Conservation (phyloP, 1,140 invertebrate species). For the Drosophila ambigua region DNA sequence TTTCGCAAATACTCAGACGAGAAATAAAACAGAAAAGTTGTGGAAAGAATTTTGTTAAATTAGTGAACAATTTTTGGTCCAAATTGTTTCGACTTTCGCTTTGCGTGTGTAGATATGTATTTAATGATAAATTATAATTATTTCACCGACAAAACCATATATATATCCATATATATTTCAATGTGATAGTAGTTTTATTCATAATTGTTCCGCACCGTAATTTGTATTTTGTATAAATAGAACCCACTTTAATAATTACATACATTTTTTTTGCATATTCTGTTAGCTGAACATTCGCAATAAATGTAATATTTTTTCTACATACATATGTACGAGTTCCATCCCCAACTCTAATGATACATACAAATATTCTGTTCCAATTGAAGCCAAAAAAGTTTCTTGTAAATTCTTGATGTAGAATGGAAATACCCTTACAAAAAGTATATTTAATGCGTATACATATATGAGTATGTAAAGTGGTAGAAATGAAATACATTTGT, state of each 20-base stretch:
- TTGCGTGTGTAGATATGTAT: conserved; percentile 62
- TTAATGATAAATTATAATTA: conserved; percentile 40
- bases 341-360: conserved; percentile 22
- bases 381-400: conserved; percentile 36
- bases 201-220: conserved; percentile 57
- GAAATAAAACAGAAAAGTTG: conserved; percentile 13
- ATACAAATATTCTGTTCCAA: conserved; percentile 32
- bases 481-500: conserved; percentile 63
- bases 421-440: conserved; percentile 13
- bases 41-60: conserved; percentile 28
- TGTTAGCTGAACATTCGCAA: conserved; percentile 34
- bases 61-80: conserved; percentile 34
- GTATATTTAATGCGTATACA: conserved; percentile 29
- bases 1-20: conserved; percentile 6
- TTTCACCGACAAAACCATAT: conserved; percentile 24
- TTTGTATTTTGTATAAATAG: conserved; percentile 41
- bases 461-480: conserved; percentile 55
- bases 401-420: conserved; percentile 60
- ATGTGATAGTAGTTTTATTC: conserved; percentile 81
- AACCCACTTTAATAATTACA: conserved; percentile 19
- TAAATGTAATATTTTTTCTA: conserved; percentile 28
- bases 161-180: conserved; percentile 62
- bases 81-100: conserved; percentile 34
- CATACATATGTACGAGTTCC: conserved; percentile 5
- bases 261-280: conserved; percentile 33